Base-by-base conservation (phyloP, 2,888 invertebrate species). In the Bhutanitis thaidina region DNA sequence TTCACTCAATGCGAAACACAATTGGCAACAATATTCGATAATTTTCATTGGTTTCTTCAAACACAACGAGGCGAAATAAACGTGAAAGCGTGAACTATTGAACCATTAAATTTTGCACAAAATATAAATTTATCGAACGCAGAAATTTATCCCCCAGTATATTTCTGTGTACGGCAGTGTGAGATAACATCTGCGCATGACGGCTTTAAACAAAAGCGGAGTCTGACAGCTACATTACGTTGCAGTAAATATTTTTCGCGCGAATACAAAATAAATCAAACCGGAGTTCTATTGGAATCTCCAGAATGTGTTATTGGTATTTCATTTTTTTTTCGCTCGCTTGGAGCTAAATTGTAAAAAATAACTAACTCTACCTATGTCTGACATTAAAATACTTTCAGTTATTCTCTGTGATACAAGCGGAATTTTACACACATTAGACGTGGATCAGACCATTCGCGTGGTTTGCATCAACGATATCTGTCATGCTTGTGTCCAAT, bases 181-280 rank as follows among this genome's bases (percentile, higher is more conserved):
- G 36, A 29, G n/a, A 32, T 32, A 25, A 32, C 38, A 44, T 39
- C 38, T 44, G 50, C 39, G 34, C 14, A 25, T 38, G 50, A 44
- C 44, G 29, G 44, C 44, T 44, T 35, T 38, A 49, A 36, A 34
- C 34, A 34, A 43, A 43, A 43, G 49, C 43, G 32, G 30, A 3
- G n/a, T 9, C 4, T 38, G 44, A 44, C 34, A 39, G 44, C 50
- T 44, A 34, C 44, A 39, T 44, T 39, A 39, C 44, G 38, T 15
- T 38, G 50, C 35, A 39, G 34, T 50, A 14, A 50, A 50, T 50
- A 50, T 49, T 49, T 43, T 43, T 41, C 40, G 29, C 35, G 35
- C 43, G 20, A 37, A 41, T 30, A 41, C 37, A 43, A 43, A 38
- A 44, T 50, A 50, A 50, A 50, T 39, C 27, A 44, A 39, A 43